Evolutionary conservation across 30 jellyfish, hydroid and myxozoan genomes (phyloP).

Genomic region (Aurelia aurita): DNA sequence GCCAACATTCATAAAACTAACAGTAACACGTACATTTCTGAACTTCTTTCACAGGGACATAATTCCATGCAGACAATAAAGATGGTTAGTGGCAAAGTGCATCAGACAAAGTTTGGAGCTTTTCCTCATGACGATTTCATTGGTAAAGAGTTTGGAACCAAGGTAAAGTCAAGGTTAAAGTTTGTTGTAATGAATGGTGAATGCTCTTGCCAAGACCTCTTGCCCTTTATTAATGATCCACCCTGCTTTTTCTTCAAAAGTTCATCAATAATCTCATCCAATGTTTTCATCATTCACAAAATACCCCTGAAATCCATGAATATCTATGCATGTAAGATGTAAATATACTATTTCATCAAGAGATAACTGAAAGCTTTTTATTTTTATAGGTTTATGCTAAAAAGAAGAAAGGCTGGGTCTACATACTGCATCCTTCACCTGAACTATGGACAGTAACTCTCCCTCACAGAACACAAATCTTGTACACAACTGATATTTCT

Average conservation of each 20-base stretch:
- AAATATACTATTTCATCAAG: no score
- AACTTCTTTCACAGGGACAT: conserved; percentile 53
- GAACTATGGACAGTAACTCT: conserved; percentile 91
- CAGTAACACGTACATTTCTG: no score
- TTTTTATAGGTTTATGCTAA: conserved; percentile 64
- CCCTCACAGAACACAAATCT: conserved; percentile 94
- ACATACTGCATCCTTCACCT: conserved; percentile 87
- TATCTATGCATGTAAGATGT: no score
- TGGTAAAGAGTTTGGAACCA: conserved; percentile 88
- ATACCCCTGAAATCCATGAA: no score
- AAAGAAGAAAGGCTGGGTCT: conserved; percentile 75
- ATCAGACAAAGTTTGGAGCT: conserved; percentile 92
- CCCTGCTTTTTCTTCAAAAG: no score
- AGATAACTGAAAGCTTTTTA: no score
- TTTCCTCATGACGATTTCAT: conserved; percentile 86
- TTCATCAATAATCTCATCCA: no score
- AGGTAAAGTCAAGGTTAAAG: conserved; percentile 47
- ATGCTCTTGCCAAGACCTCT: no score
- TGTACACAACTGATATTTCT: conserved; percentile 89
- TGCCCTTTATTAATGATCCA: no score
- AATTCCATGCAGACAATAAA: conserved; percentile 55
- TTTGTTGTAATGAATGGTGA: no score
- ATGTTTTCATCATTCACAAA: no score
- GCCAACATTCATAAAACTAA: no score
- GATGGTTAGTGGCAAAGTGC: conserved; percentile 57